phyloP scores from a whole-genome alignment of 2,113 vertebrate species.

The Archilochus colubris region DNA sequence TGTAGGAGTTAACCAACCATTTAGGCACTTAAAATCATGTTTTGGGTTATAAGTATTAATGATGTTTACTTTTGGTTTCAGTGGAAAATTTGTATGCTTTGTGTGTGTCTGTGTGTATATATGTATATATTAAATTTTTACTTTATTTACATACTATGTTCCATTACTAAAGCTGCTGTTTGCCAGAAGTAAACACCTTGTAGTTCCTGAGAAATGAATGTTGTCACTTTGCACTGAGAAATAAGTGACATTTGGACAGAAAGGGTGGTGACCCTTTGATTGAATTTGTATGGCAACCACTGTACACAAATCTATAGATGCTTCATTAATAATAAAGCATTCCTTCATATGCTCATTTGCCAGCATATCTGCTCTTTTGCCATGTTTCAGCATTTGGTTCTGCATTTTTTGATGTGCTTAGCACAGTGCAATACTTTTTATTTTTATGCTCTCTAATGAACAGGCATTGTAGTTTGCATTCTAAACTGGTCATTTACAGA shows the following conservation, averaged over 20 bases:
- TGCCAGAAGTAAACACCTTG: conserved; percentile 51
- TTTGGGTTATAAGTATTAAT: conserved; percentile 4
- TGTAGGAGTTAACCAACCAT: background rate
- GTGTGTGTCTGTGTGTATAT: background rate
- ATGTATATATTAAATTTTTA: background rate
- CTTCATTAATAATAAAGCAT: background rate
- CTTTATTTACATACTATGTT: background rate
- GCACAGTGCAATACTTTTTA: conserved; percentile 27
- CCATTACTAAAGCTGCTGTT: conserved; percentile 20
- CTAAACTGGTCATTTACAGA: background rate
- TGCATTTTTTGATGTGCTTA: conserved; percentile 45
- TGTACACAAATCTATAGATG: background rate
- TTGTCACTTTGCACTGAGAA: conserved; percentile 24
- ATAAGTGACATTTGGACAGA: conserved; percentile 36
- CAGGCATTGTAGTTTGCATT: conserved; percentile 56
- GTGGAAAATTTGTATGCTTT: background rate
- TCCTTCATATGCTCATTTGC: conserved; percentile 25
- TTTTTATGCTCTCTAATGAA: conserved; percentile 46
- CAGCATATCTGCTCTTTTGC: conserved; percentile 40
- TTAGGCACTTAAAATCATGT: background rate
- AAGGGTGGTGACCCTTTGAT: background rate
- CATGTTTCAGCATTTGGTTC: conserved; percentile 41
- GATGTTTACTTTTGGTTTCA: conserved; percentile 46
- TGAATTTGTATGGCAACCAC: background rate
- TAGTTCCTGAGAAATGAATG: conserved; percentile 10